Evolutionary conservation across 2,888 invertebrate genomes (phyloP).

Genomic region (Netelia fuscicornis): DNA sequence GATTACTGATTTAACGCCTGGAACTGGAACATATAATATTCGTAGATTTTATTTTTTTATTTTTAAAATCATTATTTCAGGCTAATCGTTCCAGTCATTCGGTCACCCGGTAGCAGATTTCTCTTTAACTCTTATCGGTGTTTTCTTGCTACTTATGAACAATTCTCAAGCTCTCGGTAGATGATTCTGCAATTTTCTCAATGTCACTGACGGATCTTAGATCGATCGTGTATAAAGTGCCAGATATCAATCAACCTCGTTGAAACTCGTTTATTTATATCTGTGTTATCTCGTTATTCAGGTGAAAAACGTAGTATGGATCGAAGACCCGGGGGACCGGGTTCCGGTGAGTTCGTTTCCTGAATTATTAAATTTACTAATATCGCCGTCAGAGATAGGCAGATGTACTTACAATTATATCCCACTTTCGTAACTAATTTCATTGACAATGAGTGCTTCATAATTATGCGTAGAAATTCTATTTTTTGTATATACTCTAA

Average conservation of each 20-base stretch:
- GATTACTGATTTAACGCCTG: neutral
- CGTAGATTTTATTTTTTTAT: neutral
- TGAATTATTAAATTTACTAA: neutral
- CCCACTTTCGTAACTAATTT: too few relatives aligned
- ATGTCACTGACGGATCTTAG: slow-evolving; percentile 52
- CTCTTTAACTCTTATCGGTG: slow-evolving; percentile 11
- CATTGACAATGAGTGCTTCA: too few relatives aligned
- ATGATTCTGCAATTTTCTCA: neutral
- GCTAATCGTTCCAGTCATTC: neutral
- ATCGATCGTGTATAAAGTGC: slow-evolving; percentile 54
- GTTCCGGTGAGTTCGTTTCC: slow-evolving; percentile 76
- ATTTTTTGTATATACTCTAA: neutral
- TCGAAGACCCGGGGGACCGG: slow-evolving; percentile 77
- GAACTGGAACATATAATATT: slow-evolving; percentile 5
- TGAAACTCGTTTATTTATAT: slow-evolving; percentile 42
- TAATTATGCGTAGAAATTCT: too few relatives aligned
- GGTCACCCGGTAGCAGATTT: neutral
- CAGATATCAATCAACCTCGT: slow-evolving; percentile 22
- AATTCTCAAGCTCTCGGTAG: neutral
- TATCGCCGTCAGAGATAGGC: neutral
- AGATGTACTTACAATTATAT: neutral
- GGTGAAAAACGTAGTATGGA: slow-evolving; percentile 82
- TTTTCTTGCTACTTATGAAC: slow-evolving; percentile 26
- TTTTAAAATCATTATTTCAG: slow-evolving; percentile 41
- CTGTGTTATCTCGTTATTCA: slow-evolving; percentile 72